Base-by-base conservation (phyloP, 2,888 invertebrate genomes). In the Noctua comes region DNA sequence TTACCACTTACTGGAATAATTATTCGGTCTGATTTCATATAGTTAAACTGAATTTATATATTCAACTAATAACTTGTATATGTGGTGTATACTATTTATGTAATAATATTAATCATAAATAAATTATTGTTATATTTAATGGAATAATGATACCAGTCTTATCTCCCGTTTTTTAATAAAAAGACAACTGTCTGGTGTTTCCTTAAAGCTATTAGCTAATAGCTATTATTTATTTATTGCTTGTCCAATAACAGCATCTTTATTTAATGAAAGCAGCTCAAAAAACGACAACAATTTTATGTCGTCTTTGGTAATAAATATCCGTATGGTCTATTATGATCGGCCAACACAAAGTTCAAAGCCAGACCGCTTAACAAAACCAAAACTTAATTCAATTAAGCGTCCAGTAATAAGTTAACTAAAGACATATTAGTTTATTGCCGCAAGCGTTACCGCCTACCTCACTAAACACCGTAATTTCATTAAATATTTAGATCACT, bases 401-500 rank as follows among this genome's bases (percentile, higher is more conserved):
- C 46, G 66, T 76, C 7, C 73, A 66, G 72, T 80, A 80, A 77
- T 77, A 78, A 78, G 31, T 68, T 79, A 81, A 83, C 74, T 73
- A 77, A 57, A 85, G 66, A 85, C 83, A 72, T 87, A 83, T 88
- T 85, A 86, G 78, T 85, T 84, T 72, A 86, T 86, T 48, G 90
- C 91, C 89, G 82, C 76, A 31, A 89, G 91, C 88, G 76, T 83
- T 84, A 87, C 87, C 85, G 83, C 80, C 85, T 88, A 85, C 78
- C 77, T 76, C 27, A 85, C 86, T 87, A 89, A 90, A 89, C 79
- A 88, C 89, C 72, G 81, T 90, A 88, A 91, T 92, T 90, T 88
- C 54, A 91, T 89, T 90, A 76, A 91, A 92, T 91, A 88, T 87
- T 88, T 79, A 82, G 87, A 90, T 90, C 76, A 72, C 76, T 91